Evolutionary conservation across 2,113 vertebrate genomes (phyloP), one percentile per base, ranked within the genome.

Genomic region (Euleptes europaea): DNA sequence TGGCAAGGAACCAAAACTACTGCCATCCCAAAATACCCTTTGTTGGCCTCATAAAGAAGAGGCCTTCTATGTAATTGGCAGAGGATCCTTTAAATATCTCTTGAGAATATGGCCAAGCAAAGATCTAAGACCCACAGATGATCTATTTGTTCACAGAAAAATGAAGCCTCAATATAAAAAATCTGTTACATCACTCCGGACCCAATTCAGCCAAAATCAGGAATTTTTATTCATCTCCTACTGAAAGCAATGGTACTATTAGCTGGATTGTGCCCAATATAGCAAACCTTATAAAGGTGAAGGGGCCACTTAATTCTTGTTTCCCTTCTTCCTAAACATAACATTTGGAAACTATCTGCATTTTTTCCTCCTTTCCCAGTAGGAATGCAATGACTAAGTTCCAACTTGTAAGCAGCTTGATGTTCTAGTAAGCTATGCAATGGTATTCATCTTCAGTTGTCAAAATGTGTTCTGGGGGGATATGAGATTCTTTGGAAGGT

Each of bases 1-100:
- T 94, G 89, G 89, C 88, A 83, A 90, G 57, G 82, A 60, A 88
- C 94, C 89, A 93, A 91, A 90, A 85, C 21, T 89, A 78, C 75
- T 0, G 76, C 80, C 89, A 84, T 89, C 42, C 73, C 89, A 90
- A 86, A 90, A 84, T 90, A 91, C 90, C 88, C 8, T 90, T 90
- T 89, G 81, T 47, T 19, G 35, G 9, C 10, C 1, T 4, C 42
- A 85, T 49, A 77, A 80, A 76, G 82, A 86, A 14, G n/a, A 31
- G 11, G 40, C 38, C 35, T 89, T 89, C 82, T 88, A 1, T 0
- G 88, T 79, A 84, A 86, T 57, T 87, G 66, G 35, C 84, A 78
- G 80, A 72, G 89, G 87, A 73, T 70, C 26, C 2, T 78, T 86
- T 86, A 26, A 79, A 31, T 89, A 86, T 76, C 33, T 44, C 80